phyloP scores from a whole-genome alignment of 1,140 invertebrate species.

The Solen grandis region DNA sequence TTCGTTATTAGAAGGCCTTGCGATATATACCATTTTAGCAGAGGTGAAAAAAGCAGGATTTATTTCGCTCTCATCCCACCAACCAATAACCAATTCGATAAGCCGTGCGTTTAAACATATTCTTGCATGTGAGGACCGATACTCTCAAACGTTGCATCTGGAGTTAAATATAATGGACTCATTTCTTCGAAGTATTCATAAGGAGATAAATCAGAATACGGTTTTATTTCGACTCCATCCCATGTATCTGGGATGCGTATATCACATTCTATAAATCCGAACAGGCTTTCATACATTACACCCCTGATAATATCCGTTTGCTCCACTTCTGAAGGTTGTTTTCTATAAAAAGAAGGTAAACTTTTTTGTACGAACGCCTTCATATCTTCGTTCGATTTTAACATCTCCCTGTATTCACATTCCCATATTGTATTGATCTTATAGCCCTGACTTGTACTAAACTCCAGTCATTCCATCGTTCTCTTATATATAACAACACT shows the following conservation, averaged over 20 bases:
- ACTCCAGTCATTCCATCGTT: too few relatives aligned
- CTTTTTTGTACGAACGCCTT: not conserved
- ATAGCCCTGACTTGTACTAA: too few relatives aligned
- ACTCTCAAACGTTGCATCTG: not conserved
- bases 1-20: too few relatives aligned
- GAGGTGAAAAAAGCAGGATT: too few relatives aligned
- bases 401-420: too few relatives aligned
- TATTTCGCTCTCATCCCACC: too few relatives aligned
- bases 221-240: slow-evolving; percentile 15
- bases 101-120: not conserved
- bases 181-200: not conserved
- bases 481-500: too few relatives aligned
- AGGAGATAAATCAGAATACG: not conserved
- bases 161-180: slow-evolving; percentile 20
- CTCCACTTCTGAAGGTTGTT: too few relatives aligned
- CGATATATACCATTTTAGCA: too few relatives aligned
- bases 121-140: slow-evolving; percentile 34
- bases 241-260: not conserved
- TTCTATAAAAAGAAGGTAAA: not conserved
- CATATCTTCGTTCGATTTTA: not conserved
- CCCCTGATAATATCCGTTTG: not conserved
- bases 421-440: too few relatives aligned
- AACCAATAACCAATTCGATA: too few relatives aligned
- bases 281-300: not conserved
- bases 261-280: too few relatives aligned